phyloP scores from a whole-genome alignment of 2,797 vertebrate genomes.

The Hydrophis major region DNA sequence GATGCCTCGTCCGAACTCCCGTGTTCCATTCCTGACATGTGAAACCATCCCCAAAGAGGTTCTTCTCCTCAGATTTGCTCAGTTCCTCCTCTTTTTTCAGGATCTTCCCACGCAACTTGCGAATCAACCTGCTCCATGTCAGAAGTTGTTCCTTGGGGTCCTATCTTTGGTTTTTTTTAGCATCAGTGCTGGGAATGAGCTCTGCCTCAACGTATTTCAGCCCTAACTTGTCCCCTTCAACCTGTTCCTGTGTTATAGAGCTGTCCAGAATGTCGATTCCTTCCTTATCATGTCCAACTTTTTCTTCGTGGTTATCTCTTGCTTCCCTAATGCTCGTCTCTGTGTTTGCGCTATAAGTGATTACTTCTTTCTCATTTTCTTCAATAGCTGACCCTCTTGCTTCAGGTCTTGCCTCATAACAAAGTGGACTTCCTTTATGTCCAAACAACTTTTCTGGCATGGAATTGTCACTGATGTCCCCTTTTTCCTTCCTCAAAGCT shows the following conservation, averaged over 20 bases:
- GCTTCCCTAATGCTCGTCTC: neutral
- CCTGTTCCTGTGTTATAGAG: no score
- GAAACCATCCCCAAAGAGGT: no score
- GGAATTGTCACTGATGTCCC: neutral
- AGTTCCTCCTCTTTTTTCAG: neutral
- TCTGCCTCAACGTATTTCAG: neutral
- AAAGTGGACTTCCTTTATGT: neutral
- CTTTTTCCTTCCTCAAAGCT: neutral
- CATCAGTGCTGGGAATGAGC: neutral
- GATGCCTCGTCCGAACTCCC: neutral
- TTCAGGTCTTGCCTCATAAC: neutral
- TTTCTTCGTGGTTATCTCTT: no score
- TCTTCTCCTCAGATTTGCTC: neutral
- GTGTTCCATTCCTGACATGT: neutral
- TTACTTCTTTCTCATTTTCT: neutral
- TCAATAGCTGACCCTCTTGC: neutral
- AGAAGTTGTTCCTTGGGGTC: neutral
- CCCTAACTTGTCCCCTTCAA: neutral
- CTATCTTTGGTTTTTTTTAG: neutral
- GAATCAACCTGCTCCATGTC: neutral
- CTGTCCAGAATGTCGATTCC: neutral
- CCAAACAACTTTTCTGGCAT: no score
- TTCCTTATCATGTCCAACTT: neutral
- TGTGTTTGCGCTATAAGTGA: neutral
- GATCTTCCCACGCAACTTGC: neutral